phyloP scores from a whole-genome alignment of 2,888 invertebrate genomes.

The Diplazon laetatorius region DNA sequence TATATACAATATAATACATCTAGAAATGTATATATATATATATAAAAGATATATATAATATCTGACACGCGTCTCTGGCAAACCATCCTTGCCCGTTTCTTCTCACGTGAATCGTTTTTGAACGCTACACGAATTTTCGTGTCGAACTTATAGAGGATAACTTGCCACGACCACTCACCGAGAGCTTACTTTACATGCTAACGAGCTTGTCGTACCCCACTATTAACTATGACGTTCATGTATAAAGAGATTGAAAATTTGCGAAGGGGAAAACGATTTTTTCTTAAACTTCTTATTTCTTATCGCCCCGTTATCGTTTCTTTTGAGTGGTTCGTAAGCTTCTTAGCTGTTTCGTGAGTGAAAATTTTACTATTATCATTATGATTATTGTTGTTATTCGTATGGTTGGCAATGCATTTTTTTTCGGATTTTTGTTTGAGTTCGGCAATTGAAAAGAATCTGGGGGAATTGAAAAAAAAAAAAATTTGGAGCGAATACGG shows the following conservation, averaged over 20 bases:
- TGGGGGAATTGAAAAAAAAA: background rate
- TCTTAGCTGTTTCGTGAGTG: background rate
- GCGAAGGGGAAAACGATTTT: conserved; percentile 3
- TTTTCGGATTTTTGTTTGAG: no score
- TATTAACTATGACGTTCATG: background rate
- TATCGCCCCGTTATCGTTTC: no score
- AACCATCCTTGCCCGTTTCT: background rate
- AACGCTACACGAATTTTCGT: conserved; percentile 12
- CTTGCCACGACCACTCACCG: background rate
- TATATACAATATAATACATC: no score
- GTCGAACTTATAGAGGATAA: background rate
- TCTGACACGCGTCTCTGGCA: background rate
- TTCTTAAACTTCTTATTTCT: background rate
- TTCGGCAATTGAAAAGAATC: no score
- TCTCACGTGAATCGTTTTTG: conserved; percentile 15
- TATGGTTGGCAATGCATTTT: no score
- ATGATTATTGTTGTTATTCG: background rate
- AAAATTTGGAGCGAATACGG: background rate
- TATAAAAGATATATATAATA: no score
- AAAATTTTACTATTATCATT: background rate
- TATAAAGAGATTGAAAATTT: conserved; percentile 10
- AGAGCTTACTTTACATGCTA: background rate
- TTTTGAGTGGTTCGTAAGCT: conserved; percentile 12
- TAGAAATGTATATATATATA: no score
- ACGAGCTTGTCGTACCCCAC: conserved; percentile 1